Evolutionary conservation across 2,888 invertebrate species (phyloP).

Genomic region (Parnassius smintheus): DNA sequence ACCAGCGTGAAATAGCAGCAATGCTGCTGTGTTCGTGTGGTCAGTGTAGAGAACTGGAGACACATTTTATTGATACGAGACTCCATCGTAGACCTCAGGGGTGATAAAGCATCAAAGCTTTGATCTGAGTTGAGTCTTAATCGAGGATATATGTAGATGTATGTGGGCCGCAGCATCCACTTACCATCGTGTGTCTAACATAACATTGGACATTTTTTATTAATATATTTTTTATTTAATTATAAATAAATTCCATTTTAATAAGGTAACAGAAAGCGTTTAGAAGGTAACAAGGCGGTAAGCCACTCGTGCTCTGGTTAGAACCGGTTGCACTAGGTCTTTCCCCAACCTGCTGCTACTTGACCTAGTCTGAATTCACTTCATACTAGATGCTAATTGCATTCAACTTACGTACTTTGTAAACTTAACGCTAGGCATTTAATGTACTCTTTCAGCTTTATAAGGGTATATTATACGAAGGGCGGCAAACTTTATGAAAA

Average conservation of each 20-base stretch:
- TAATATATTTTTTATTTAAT: not conserved
- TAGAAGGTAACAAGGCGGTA: conserved; percentile 4
- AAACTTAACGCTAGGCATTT: not conserved
- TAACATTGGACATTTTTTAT: too few species aligned
- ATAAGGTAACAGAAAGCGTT: not conserved
- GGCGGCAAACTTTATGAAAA: too few species aligned
- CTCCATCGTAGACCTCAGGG: too few species aligned
- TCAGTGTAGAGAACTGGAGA: too few species aligned
- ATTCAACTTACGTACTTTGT: conserved; percentile 4
- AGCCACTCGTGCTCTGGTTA: conserved; percentile 1
- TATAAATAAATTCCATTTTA: not conserved
- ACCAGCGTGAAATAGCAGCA: too few species aligned
- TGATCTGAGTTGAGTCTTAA: too few species aligned
- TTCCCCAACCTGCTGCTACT: conserved; percentile 19
- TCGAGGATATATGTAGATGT: too few species aligned
- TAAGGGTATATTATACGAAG: not conserved
- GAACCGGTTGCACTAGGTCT: conserved; percentile 21
- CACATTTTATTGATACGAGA: too few species aligned
- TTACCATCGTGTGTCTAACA: too few species aligned
- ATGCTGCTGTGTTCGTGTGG: too few species aligned
- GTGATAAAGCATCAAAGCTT: too few species aligned
- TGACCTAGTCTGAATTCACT: conserved; percentile 23
- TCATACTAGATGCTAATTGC: conserved; percentile 9
- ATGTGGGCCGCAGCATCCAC: too few species aligned
- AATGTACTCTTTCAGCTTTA: not conserved